These are phyloP conservation scores for Limnephilus rhombicus DNA, from an alignment of 2,888 invertebrate species.

Conservation along the genomic window DNA sequence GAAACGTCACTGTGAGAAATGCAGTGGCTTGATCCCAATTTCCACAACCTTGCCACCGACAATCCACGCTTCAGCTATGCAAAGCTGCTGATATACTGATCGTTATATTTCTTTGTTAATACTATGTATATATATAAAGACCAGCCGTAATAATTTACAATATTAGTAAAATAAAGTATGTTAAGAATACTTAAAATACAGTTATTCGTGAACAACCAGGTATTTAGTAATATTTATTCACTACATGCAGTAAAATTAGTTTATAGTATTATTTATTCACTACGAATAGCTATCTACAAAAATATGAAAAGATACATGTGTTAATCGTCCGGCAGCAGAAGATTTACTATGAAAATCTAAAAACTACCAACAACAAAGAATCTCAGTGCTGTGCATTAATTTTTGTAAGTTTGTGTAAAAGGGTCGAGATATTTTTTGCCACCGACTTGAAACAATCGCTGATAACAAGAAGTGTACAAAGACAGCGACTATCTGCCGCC, in stretches of 20 bases:
- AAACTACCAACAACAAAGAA: background rate
- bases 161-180: too few species aligned
- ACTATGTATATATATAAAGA: background rate
- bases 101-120: background rate
- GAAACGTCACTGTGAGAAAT: background rate
- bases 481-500: conserved; percentile 64
- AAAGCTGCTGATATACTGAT: background rate
- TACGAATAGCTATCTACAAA: background rate
- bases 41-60: background rate
- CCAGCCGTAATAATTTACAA: too few species aligned
- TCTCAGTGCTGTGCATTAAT: background rate
- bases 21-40: background rate
- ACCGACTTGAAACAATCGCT: background rate
- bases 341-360: background rate
- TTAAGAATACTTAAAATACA: too few species aligned
- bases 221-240: background rate
- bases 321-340: background rate
- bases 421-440: background rate
- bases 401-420: background rate
- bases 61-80: background rate
- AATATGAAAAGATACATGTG: background rate
- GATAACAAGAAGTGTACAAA: conserved; percentile 37
- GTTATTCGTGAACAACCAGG: too few species aligned
- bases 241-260: background rate
- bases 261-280: background rate